Evolutionary conservation across 2,797 vertebrate species (phyloP), one percentile per base, ranked within the genome.

Genomic region (Aphelocoma californica): DNA sequence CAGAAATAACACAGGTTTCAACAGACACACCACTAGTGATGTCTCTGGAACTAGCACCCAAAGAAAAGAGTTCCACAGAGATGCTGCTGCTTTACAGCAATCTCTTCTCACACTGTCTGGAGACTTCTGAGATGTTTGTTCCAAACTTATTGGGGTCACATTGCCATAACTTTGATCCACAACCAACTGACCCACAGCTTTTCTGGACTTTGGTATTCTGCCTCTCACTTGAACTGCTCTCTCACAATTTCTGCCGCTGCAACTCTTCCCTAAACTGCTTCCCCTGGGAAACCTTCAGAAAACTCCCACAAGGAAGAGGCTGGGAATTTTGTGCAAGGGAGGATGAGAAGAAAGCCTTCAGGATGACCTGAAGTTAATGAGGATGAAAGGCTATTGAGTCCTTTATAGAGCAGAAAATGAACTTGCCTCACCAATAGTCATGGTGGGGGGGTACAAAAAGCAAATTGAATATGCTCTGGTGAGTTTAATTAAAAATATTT

Each of bases 131-230:
- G 28, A 28, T 1, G 1, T 53, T 74, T 80, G 9, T n/a, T 29
- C 54, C 38, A 36, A 82, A 40, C 14, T 65, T 32, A 6, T 0
- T 54, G 15, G n/a, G 31, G 18, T n/a, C 19, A 17, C 2, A 0
- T 8, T 53, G 18, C 12, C 8, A 2, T 12, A 47, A 1, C 10
- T 47, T 24, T 32, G 18, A 24, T 34, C 53, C n/a, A 11, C 29
- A 26, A 10, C 18, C 16, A 34, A 16, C n/a, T 23, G n/a, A 73
- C 48, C n/a, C 51, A 45, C 28, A 40, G 6, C 40, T 88, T 66
- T 47, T 29, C 58, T 62, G 32, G 38, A 19, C 24, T 34, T 58
- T 20, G 54, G 18, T 36, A 24, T 48, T 65, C 42, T 79, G 38
- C 12, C 6, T 1, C 40, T 67, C 6, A 2, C 40, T 66, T 65